phyloP scores from a whole-genome alignment of 2,113 vertebrate species.

The Ploceus nigricollis region DNA sequence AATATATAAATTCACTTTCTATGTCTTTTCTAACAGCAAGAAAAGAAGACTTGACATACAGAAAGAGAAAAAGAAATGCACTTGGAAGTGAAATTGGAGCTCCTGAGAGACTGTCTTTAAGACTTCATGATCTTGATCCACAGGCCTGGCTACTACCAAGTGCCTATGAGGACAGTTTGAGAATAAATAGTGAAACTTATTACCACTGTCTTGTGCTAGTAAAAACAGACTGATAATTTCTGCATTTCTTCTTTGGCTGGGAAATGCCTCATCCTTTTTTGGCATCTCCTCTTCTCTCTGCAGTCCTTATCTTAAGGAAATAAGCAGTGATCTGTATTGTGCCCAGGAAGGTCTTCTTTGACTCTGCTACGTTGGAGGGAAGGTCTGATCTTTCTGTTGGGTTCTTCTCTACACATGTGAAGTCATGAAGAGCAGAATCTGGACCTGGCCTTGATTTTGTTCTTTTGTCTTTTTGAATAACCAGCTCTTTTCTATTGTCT shows the following conservation, averaged over 20 bases:
- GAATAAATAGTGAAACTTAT: not conserved
- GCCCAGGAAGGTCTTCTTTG: not conserved
- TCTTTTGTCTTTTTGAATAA: too few species aligned
- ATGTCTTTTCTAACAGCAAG: not conserved
- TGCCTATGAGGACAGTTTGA: not conserved
- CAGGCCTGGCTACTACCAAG: not conserved
- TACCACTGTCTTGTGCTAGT: not conserved
- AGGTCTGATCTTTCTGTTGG: not conserved
- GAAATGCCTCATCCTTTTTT: not conserved
- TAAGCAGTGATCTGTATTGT: not conserved
- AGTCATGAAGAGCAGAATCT: not conserved
- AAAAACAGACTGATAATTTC: not conserved
- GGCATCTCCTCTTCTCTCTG: not conserved
- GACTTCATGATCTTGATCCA: not conserved
- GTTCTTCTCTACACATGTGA: not conserved
- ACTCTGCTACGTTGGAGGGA: not conserved
- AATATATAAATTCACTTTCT: not conserved
- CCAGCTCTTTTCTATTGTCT: not conserved
- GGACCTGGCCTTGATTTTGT: not conserved
- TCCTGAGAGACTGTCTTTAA: not conserved
- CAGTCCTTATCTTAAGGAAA: not conserved
- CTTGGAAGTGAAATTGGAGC: not conserved
- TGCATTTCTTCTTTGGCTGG: not conserved
- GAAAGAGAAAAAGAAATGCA: not conserved
- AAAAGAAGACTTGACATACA: not conserved